These are phyloP conservation scores for Hippocampus comes DNA, from an alignment of 2,113 vertebrate genomes.

Conservation along the genomic window DNA sequence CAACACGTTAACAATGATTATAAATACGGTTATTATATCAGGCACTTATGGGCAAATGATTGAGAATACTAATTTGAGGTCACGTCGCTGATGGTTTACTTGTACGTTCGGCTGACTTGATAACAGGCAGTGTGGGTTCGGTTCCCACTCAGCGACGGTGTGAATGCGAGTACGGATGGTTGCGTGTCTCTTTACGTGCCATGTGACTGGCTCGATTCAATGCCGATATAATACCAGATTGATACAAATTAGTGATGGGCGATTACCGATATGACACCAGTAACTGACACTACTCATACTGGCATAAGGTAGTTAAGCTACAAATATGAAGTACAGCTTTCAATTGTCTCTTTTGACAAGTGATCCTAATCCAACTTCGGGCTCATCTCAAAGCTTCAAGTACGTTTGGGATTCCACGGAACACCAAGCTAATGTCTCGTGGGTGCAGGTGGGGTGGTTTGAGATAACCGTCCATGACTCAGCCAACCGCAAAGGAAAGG, in stretches of 20 bases:
- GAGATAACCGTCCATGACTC: slow-evolving; percentile 44
- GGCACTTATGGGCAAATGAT: no score
- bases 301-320: slow-evolving; percentile 1
- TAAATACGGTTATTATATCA: no score
- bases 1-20: no score
- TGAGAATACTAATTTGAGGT: no score
- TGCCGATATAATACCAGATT: neutral
- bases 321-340: slow-evolving; percentile 32
- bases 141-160: no score
- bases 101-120: no score
- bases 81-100: no score
- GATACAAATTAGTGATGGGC: neutral
- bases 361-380: slow-evolving; percentile 38
- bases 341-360: slow-evolving; percentile 8
- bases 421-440: slow-evolving; percentile 47
- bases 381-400: slow-evolving; percentile 16
- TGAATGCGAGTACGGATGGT: no score
- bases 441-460: slow-evolving; percentile 43
- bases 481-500: slow-evolving; percentile 36
- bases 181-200: no score
- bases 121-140: no score
- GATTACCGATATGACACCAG: neutral
- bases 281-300: neutral
- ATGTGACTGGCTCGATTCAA: neutral
- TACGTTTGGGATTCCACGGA: slow-evolving; percentile 21